These are phyloP conservation scores for Upupa epops DNA, from an alignment of 2,113 vertebrate genomes.

Conservation along the genomic window DNA sequence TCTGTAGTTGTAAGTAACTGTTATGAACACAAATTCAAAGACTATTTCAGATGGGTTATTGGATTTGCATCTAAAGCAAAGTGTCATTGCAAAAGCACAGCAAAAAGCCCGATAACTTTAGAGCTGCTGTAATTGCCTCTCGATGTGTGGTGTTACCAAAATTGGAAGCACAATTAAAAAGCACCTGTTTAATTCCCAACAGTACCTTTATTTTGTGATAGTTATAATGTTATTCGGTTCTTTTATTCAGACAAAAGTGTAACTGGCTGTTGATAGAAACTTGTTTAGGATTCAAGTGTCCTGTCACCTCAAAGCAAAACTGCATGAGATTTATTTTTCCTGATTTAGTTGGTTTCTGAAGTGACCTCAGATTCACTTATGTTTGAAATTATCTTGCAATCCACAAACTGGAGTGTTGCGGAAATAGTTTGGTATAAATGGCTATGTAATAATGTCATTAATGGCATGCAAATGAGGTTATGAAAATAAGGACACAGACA, in stretches of 20 bases:
- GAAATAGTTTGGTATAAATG: constrained; percentile 43
- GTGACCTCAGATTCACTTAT: constrained; percentile 22
- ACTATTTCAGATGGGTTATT: constrained; percentile 7
- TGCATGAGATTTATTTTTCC: neutral
- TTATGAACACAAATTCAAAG: neutral
- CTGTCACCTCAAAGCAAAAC: constrained; percentile 8
- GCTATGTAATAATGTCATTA: constrained; percentile 48
- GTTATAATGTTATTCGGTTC: constrained; percentile 13
- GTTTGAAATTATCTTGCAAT: constrained; percentile 18
- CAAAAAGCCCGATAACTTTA: neutral
- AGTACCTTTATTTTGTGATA: constrained; percentile 16
- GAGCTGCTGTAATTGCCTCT: constrained; percentile 45
- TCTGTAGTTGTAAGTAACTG: constrained; percentile 3
- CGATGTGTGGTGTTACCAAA: constrained; percentile 4
- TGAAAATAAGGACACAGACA: constrained; percentile 44
- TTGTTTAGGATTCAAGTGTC: constrained; percentile 35
- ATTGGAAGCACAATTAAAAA: constrained; percentile 52
- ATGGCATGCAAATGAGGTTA: constrained; percentile 53
- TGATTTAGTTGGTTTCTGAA: constrained; percentile 60
- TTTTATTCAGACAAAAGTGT: neutral
- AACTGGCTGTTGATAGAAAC: neutral
- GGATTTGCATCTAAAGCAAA: neutral
- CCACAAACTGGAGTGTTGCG: neutral
- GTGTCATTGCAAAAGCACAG: neutral
- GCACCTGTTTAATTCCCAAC: constrained; percentile 37